Evolutionary conservation across 2,888 invertebrate species (phyloP), one percentile per base, ranked within the genome.

Genomic region (Lasiommata megera): DNA sequence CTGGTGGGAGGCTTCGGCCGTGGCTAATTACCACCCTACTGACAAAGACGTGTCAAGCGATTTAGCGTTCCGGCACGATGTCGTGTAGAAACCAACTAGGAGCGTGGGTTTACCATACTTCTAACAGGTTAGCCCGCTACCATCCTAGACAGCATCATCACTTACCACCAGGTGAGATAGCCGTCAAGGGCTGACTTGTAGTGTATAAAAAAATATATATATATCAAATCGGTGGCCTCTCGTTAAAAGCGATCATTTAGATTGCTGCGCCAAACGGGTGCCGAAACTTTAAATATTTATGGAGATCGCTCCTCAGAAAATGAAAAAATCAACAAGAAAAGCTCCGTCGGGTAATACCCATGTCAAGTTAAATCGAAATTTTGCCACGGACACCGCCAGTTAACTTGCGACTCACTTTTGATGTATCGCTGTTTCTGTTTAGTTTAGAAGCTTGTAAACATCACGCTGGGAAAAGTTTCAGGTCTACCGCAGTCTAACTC

Each of bases 391-490:
- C 77, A 77, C 73, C 76, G 72, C 73, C 80, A 77, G 82, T 85
- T 82, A 81, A 84, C 82, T 86, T 82, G 78, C 81, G 84, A 86
- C 81, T 86, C 79, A 82, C 83, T 88, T 88, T 86, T 88, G 87
- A 88, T 88, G 79, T 88, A 87, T 86, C 78, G 84, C 78, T 85
- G 84, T 87, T 88, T 86, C 84, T 83, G 79, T 77, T 73, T 75
- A 84, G 79, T 85, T 78, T 68, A 72, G 74, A 73, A 74, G 77
- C 79, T 79, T 84, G 79, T 83, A 82, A 88, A 84, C 81, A 84
- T 80, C 69, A 72, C 70, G 71, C 70, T 74, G 70, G 70, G 67
- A 80, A 84, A 87, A 73, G 85, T 88, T 85, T 71, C 50, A 78
- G 80, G 83, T 79, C 77, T 53, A 37, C 44, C 54, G 47, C 60